A percentile compares a stretch with the other conserved stretches of the same genome.
phyloP scores from a whole-genome alignment of 2,888 invertebrate genomes.

The Megastigmus dorsalis region DNA sequence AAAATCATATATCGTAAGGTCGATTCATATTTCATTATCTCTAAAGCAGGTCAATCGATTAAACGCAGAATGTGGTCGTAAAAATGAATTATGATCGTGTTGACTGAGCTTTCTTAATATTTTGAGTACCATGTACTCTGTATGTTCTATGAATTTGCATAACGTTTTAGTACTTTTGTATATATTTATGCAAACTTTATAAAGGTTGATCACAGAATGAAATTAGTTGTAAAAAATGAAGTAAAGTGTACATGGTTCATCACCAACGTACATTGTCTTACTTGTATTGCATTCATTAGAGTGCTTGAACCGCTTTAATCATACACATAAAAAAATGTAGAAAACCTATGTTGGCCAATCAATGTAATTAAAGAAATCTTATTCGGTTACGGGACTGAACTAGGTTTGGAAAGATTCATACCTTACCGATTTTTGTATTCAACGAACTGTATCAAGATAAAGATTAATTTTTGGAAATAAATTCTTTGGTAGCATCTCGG shows the following conservation, averaged over 20 bases:
- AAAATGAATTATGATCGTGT: constrained; percentile 15
- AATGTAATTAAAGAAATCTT: too few species aligned
- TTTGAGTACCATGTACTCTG: constrained; percentile 65
- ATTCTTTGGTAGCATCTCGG: too few species aligned
- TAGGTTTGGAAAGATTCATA: too few species aligned
- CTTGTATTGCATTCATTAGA: not conserved
- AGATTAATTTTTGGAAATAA: not conserved
- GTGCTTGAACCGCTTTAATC: not conserved
- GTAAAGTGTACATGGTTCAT: not conserved
- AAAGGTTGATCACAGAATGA: not conserved
- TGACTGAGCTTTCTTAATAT: constrained; percentile 30
- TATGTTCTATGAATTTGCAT: constrained; percentile 10
- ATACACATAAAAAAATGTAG: not conserved
- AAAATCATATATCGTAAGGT: constrained; percentile 3
- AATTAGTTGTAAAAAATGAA: not conserved
- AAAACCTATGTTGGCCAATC: too few species aligned
- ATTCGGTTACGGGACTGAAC: not conserved
- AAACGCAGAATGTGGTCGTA: not conserved
- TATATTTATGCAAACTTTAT: constrained; percentile 27
- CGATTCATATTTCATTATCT: not conserved
- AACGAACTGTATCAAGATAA: not conserved
- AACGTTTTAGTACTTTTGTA: constrained; percentile 37
- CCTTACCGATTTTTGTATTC: too few species aligned
- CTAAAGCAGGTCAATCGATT: constrained; percentile 23
- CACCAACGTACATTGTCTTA: not conserved